phyloP scores from a whole-genome alignment of 1,140 invertebrate species.

The Trichonephila clavata region DNA sequence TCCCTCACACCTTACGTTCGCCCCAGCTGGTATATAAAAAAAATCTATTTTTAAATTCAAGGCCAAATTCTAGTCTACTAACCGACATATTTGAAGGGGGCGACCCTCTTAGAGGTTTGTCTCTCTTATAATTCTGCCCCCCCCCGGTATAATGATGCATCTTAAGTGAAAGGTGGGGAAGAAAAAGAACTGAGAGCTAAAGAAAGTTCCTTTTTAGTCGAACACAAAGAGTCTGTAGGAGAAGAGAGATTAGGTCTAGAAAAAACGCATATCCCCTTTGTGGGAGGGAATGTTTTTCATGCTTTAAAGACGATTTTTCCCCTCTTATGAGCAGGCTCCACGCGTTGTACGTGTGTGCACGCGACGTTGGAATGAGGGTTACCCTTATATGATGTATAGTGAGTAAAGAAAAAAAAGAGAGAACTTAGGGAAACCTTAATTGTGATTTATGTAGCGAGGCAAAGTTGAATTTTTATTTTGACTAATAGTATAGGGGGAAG shows the following conservation, averaged over 20 bases:
- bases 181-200: not conserved
- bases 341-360: not conserved
- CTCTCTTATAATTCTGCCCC: not conserved
- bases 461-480: too few species aligned
- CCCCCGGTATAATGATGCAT: not conserved
- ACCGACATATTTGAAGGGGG: slow-evolving; percentile 32
- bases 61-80: slow-evolving; percentile 53
- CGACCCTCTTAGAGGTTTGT: not conserved
- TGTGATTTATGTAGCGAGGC: too few species aligned
- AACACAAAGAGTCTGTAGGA: slow-evolving; percentile 3
- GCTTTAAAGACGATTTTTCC: not conserved
- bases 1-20: slow-evolving; percentile 22
- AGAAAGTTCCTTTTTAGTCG: not conserved
- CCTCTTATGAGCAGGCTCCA: not conserved
- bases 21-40: not conserved
- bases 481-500: too few species aligned
- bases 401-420: not conserved
- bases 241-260: not conserved
- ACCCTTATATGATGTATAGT: not conserved
- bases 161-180: not conserved
- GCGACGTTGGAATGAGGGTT: not conserved
- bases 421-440: not conserved
- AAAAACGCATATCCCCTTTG: not conserved
- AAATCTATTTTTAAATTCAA: slow-evolving; percentile 65
- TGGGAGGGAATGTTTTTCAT: not conserved